Percentiles rank a stretch among this genome's conserved stretches.
phyloP scores from a whole-genome alignment of 2,113 vertebrate species.

The Phyllostomus hastatus region DNA sequence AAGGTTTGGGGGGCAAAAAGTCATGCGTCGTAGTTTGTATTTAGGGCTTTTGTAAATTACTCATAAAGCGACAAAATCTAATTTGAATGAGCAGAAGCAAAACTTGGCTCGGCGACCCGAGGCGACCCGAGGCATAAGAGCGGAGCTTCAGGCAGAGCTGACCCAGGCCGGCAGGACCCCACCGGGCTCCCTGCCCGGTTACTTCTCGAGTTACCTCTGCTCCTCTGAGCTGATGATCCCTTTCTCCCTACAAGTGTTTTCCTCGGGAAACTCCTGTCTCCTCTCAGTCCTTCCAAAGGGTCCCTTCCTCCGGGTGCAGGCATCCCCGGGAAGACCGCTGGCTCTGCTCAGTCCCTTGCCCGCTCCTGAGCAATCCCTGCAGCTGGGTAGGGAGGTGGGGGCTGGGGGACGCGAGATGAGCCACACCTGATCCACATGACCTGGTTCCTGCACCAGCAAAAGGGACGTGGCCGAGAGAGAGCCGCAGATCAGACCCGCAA shows the following conservation, averaged over 20 bases:
- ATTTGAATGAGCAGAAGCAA: neutral
- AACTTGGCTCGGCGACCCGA: neutral
- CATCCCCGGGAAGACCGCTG: neutral
- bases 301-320: neutral
- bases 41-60: neutral
- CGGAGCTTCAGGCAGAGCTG: neutral
- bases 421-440: neutral
- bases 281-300: neutral
- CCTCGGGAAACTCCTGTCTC: neutral
- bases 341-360: neutral
- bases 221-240: neutral
- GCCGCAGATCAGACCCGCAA: neutral
- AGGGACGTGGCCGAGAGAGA: neutral
- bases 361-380: neutral
- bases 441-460: neutral
- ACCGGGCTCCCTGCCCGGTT: neutral
- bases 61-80: neutral
- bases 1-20: neutral
- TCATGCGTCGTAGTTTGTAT: neutral
- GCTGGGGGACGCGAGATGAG: neutral
- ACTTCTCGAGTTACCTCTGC: neutral
- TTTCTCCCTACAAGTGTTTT: neutral
- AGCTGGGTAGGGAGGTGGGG: neutral
- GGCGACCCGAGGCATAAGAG: neutral
- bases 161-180: neutral